Percentiles rank a stretch among this genome's conserved stretches.
These are phyloP conservation scores for Syngnathus scovelli DNA, from an alignment of 2,113 vertebrate genomes.

Conservation along the genomic window DNA sequence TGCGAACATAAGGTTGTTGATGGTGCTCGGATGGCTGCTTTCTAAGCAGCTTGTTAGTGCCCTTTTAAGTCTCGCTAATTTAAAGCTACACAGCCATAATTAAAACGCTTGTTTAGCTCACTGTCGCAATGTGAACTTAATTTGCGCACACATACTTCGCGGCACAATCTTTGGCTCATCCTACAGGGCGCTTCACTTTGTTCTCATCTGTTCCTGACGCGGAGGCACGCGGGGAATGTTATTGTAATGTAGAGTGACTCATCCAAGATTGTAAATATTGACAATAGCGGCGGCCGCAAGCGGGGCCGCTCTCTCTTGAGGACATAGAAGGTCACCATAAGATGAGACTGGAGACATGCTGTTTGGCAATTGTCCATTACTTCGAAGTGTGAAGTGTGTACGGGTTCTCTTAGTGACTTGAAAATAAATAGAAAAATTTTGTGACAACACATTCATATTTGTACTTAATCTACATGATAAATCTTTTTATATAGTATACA, in stretches of 20 bases:
- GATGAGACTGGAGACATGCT: background rate
- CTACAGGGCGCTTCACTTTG: slow-evolving; percentile 17
- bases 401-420: background rate
- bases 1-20: background rate
- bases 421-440: too few relatives aligned
- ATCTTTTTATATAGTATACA: too few relatives aligned
- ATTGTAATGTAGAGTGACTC: slow-evolving; percentile 69
- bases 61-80: background rate
- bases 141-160: slow-evolving; percentile 3
- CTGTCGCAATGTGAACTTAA: slow-evolving; percentile 17
- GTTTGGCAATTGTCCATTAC: background rate
- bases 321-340: slow-evolving; percentile 17
- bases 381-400: background rate
- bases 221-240: slow-evolving; percentile 66
- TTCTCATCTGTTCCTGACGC: slow-evolving; percentile 46
- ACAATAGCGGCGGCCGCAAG: slow-evolving; percentile 42
- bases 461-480: too few relatives aligned
- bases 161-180: slow-evolving; percentile 18
- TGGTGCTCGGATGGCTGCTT: background rate
- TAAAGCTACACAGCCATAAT: background rate
- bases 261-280: slow-evolving; percentile 72
- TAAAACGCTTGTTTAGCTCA: background rate
- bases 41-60: background rate
- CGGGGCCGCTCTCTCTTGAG: slow-evolving; percentile 26
- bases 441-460: too few relatives aligned